Evolutionary conservation across 2,888 invertebrate genomes (phyloP).

Genomic region (Cosmia pyralina): DNA sequence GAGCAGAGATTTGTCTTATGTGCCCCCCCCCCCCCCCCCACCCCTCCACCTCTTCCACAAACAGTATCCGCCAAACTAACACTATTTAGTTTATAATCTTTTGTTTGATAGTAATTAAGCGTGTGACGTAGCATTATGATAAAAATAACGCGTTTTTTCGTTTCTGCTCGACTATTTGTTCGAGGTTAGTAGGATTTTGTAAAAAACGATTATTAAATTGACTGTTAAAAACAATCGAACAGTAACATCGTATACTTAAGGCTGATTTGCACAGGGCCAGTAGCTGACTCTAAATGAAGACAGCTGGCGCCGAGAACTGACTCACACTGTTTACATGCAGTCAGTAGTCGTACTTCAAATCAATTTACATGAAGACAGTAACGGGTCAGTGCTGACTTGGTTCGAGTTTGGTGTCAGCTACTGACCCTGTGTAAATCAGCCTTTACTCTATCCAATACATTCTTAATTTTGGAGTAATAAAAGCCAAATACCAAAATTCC

Average conservation of each 20-base stretch:
- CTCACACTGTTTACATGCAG: no score
- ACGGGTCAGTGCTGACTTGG: no score
- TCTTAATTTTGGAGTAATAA: conserved; percentile 16
- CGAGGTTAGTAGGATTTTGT: not conserved
- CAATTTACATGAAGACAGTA: no score
- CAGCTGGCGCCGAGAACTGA: no score
- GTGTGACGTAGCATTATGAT: not conserved
- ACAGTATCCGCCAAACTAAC: conserved; percentile 46
- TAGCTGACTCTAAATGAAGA: no score
- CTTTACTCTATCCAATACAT: no score
- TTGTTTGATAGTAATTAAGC: conserved; percentile 62
- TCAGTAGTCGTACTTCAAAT: no score
- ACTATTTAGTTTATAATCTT: conserved; percentile 46
- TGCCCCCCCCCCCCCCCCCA: not conserved
- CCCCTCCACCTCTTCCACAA: not conserved
- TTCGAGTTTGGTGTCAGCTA: no score
- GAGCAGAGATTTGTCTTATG: conserved; percentile 16
- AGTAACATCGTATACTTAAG: not conserved
- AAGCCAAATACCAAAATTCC: not conserved
- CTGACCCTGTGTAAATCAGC: no score
- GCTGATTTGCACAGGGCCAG: no score
- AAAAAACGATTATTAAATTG: conserved; percentile 11
- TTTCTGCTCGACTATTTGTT: not conserved
- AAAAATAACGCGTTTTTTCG: not conserved
- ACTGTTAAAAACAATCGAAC: not conserved